Evolutionary conservation across 1,140 invertebrate genomes (phyloP).

Genomic region (Drosophila mauritiana): DNA sequence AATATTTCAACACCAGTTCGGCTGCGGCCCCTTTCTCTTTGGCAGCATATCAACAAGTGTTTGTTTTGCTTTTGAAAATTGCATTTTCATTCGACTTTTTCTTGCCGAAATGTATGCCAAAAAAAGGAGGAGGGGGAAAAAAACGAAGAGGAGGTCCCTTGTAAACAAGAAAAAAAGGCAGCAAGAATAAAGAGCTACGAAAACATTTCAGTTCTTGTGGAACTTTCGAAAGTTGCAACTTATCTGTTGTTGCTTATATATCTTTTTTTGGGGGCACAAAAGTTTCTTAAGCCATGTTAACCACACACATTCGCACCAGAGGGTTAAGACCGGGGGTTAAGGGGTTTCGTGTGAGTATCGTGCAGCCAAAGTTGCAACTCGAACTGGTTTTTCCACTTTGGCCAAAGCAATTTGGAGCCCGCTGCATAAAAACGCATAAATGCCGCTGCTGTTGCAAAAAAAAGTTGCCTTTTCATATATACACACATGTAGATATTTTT

Average conservation of each 20-base stretch:
- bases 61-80: slow-evolving; percentile 62
- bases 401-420: slow-evolving; percentile 78
- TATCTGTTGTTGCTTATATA: slow-evolving; percentile 68
- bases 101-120: slow-evolving; percentile 32
- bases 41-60: slow-evolving; percentile 67
- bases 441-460: slow-evolving; percentile 42
- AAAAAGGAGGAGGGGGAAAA: background rate
- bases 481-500: slow-evolving; percentile 12
- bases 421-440: slow-evolving; percentile 55
- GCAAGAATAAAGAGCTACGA: slow-evolving; percentile 57
- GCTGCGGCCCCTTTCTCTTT: slow-evolving; percentile 10
- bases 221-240: slow-evolving; percentile 82
- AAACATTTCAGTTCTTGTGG: slow-evolving; percentile 57
- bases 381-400: slow-evolving; percentile 80
- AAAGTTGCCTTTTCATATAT: slow-evolving; percentile 40
- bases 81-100: slow-evolving; percentile 52
- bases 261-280: slow-evolving; percentile 40
- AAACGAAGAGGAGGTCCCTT: slow-evolving; percentile 10
- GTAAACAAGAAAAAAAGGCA: slow-evolving; percentile 59
- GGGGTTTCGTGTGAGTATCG: slow-evolving; percentile 49
- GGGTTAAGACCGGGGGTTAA: background rate
- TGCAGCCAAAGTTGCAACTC: slow-evolving; percentile 62
- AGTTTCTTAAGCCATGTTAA: slow-evolving; percentile 83
- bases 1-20: slow-evolving; percentile 55
- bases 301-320: slow-evolving; percentile 71